These are phyloP conservation scores for Ailuropoda melanoleuca DNA, from an alignment of 2,113 vertebrate species.

Conservation along the genomic window DNA sequence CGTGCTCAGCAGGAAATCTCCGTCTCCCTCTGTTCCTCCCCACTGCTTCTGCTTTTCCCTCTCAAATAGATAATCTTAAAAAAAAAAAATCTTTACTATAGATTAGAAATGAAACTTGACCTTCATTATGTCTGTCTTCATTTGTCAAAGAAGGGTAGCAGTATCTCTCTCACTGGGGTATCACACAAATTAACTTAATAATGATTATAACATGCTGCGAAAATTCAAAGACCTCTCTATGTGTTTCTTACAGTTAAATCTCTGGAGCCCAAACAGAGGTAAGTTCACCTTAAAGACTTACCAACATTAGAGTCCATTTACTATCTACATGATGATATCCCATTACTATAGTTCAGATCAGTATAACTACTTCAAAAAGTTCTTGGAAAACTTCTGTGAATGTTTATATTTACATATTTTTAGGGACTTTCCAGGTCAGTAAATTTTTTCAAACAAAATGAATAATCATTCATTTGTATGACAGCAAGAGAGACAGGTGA, in stretches of 20 bases:
- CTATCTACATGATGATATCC: background rate
- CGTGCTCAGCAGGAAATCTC: background rate
- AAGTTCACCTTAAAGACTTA: background rate
- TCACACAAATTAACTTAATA: slow-evolving; percentile 39
- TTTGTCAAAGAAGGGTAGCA: background rate
- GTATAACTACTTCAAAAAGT: background rate
- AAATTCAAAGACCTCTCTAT: background rate
- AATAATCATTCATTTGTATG: background rate
- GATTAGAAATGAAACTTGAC: slow-evolving; percentile 42
- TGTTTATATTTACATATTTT: background rate
- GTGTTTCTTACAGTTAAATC: slow-evolving; percentile 5
- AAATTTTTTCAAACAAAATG: background rate
- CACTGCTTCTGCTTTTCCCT: background rate
- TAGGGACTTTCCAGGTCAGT: background rate
- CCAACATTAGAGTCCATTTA: background rate
- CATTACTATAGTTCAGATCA: background rate
- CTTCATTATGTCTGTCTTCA: slow-evolving; percentile 14
- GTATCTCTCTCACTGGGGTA: slow-evolving; percentile 7
- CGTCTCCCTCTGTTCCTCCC: background rate
- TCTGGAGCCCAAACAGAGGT: background rate
- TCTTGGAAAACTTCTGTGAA: background rate
- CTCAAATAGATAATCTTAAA: background rate
- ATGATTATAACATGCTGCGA: slow-evolving; percentile 36
- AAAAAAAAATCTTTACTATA: background rate
- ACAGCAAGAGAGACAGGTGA: background rate